Percentiles rank a stretch among this genome's conserved stretches.
Evolutionary conservation across 2,797 vertebrate genomes (phyloP).

Genomic region (Pterois miles): DNA sequence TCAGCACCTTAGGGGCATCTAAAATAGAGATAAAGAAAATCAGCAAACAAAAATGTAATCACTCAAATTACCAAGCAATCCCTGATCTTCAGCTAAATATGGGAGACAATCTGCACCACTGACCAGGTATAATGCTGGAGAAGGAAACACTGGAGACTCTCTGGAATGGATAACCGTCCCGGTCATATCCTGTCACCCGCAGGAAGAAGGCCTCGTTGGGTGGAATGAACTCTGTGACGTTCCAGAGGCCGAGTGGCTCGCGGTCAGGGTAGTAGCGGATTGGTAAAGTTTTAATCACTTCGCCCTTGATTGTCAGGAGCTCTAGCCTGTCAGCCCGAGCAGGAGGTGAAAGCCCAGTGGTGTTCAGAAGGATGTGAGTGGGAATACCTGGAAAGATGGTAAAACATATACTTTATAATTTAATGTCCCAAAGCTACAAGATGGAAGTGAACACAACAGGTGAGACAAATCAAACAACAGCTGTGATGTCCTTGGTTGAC

Average conservation of each 20-base stretch:
- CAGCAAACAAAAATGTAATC: not conserved
- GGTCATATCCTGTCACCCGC: constrained; percentile 92
- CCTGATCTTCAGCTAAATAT: not conserved
- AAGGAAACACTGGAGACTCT: constrained; percentile 97
- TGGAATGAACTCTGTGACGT: constrained; percentile 95
- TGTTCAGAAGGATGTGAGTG: constrained; percentile 95
- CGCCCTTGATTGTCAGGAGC: constrained; percentile 89
- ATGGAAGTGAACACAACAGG: constrained; percentile 28
- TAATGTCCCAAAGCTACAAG: not conserved
- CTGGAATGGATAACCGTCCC: constrained; percentile 91
- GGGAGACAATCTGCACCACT: constrained; percentile 46
- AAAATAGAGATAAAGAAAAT: constrained; percentile 34
- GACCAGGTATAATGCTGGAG: constrained; percentile 93
- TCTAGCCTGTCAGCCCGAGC: constrained; percentile 91
- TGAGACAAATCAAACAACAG: constrained; percentile 33
- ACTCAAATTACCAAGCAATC: not conserved
- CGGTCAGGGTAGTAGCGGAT: constrained; percentile 91
- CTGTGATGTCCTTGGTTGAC: not conserved
- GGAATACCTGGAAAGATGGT: constrained; percentile 86
- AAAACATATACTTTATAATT: not conserved
- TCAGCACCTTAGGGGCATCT: constrained; percentile 92
- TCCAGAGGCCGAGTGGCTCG: constrained; percentile 91
- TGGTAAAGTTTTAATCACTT: constrained; percentile 90
- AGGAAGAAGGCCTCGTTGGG: constrained; percentile 95
- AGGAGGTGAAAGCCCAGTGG: constrained; percentile 89